Conservation (phyloP, 2,797 vertebrate species). For the Trachops cirrhosus region DNA sequence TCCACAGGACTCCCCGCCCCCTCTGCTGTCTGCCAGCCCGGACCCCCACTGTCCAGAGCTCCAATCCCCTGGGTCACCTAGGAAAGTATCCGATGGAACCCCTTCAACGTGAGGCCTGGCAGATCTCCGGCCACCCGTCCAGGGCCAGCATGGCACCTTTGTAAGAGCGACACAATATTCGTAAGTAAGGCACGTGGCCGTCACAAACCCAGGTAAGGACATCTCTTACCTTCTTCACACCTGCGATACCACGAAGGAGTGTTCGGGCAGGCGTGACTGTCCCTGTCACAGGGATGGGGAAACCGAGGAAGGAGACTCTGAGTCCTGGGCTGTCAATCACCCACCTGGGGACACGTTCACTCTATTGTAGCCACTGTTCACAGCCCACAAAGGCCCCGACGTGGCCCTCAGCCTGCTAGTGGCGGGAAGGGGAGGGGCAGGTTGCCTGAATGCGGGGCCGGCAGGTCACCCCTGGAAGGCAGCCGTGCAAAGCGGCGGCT, state of each 20-base stretch:
- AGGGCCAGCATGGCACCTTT: accelerated
- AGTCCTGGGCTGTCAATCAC: too few species aligned
- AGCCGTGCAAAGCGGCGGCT: accelerated
- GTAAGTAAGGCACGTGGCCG: accelerated
- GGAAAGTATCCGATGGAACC: too few species aligned
- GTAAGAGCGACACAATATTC: accelerated
- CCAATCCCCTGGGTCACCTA: too few species aligned
- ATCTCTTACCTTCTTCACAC: accelerated
- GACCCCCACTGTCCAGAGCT: too few species aligned
- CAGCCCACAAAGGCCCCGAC: accelerated
- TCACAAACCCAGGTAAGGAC: too few species aligned
- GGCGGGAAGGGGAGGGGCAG: accelerated
- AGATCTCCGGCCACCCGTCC: too few species aligned
- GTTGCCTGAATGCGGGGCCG: accelerated
- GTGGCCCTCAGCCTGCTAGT: neutral
- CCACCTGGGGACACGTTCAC: neutral
- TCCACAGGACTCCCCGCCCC: too few species aligned
- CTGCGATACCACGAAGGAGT: accelerated
- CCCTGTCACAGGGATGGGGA: accelerated
- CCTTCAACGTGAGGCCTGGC: accelerated
- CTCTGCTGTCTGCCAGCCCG: too few species aligned
- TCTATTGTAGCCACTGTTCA: accelerated
- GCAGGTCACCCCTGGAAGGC: neutral
- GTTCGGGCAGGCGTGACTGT: accelerated
- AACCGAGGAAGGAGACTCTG: neutral